Base-by-base conservation (phyloP, 2,888 invertebrate genomes). In the Pandemis cinnamomeana region DNA sequence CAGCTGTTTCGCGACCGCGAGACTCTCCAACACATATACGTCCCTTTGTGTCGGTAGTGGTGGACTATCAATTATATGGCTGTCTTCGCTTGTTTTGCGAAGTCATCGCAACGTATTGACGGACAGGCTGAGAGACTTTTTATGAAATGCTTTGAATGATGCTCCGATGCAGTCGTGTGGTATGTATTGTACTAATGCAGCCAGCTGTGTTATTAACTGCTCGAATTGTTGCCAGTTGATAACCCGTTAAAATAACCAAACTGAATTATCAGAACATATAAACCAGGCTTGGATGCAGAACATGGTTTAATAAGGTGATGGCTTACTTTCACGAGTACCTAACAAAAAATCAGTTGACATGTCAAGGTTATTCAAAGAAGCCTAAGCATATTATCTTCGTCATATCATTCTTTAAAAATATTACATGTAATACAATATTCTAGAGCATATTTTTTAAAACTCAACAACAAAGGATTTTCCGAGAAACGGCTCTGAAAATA, bases 401-500 rank as follows among this genome's bases (percentile, higher is more conserved):
- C 48, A 46, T 15, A 10, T 13, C 10, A 44, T 44, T 46, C 27
- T 27, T 36, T 6, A 15, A 48, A 7, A 55, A 41, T 71, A 48
- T 64, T 46, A 46, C 27, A 8, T 51, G 60, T 61, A 61, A 67
- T 41, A 62, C 51, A 67, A 48, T 63, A 61, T 13, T 20, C 46
- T 20, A 42, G 62, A 55, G 55, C 51, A 53, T 60, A 53, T 72
- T 62, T 62, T 20, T 13, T 27, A 1, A 7, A 64, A 55, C 41
- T 63, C 55, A 41, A 55, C 63, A 53, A 10, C 62, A 53, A 73
- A 70, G 53, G 69, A 66, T 20, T 51, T 44, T 46, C 48, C 8
- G 15, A 51, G 44, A 68, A 58, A 36, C 61, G 41, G 44, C 75
- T 78, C 79, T 79, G 78, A 79, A 84, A 85, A 85, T 83, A 84